A percentile compares a stretch with the other conserved stretches of the same genome.
Evolutionary conservation across 2,113 vertebrate genomes (phyloP).

Genomic region (Gymnarchus niloticus): DNA sequence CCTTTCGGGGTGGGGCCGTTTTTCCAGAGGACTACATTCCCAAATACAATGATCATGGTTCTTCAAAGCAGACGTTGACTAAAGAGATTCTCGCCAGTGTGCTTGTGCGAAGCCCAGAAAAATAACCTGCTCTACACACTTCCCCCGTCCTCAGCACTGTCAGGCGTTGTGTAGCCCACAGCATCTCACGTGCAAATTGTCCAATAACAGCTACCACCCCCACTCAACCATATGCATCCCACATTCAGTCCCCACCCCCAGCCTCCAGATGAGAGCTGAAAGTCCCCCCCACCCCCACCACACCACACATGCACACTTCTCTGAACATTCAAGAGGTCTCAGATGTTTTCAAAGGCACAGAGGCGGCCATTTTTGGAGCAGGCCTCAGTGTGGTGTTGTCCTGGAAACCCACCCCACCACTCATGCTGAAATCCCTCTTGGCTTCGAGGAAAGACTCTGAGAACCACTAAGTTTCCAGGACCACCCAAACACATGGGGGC

Average conservation of each 20-base stretch:
- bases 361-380: constrained; percentile 8
- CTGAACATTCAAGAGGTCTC: constrained; percentile 2
- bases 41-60: not conserved
- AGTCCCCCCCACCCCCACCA: not conserved
- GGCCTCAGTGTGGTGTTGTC: not conserved
- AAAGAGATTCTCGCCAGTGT: not conserved
- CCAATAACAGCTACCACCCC: not conserved
- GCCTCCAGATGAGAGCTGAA: not conserved
- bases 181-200: not conserved
- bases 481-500: constrained; percentile 8
- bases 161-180: not conserved
- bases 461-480: constrained; percentile 3
- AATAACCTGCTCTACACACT: not conserved
- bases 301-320: not conserved
- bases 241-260: not conserved
- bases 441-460: not conserved
- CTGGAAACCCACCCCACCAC: not conserved
- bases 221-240: not conserved
- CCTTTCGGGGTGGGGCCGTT: not conserved
- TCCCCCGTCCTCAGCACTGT: not conserved
- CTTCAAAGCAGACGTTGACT: not conserved
- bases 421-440: constrained; percentile 2
- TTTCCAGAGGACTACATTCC: not conserved
- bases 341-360: constrained; percentile 18
- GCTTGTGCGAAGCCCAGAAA: not conserved